These are phyloP conservation scores for Tenebrio molitor DNA, from an alignment of 1,140 invertebrate species.

Conservation along the genomic window DNA sequence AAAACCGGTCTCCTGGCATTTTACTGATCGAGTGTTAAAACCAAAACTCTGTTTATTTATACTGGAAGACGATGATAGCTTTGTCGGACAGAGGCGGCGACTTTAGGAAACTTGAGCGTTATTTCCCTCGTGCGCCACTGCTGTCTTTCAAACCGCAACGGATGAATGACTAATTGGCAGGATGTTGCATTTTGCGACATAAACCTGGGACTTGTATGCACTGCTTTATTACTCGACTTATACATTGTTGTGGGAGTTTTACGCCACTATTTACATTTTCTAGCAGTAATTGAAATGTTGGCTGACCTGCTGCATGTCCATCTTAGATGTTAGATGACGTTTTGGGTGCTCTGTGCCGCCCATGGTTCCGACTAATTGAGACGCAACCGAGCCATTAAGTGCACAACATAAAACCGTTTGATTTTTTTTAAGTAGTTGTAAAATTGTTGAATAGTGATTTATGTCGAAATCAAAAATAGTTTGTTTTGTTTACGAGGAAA, in stretches of 20 bases:
- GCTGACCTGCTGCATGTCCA: no score
- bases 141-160: no score
- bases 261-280: not conserved
- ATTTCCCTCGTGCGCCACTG: no score
- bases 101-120: not conserved
- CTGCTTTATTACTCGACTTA: no score
- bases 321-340: no score
- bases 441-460: constrained; percentile 31
- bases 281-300: not conserved
- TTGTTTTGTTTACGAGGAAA: constrained; percentile 1
- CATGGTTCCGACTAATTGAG: constrained; percentile 9
- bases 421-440: constrained; percentile 25
- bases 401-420: not conserved
- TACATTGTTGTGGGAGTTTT: not conserved
- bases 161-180: not conserved
- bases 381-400: not conserved
- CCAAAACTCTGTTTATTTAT: constrained; percentile 15
- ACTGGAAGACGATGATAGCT: constrained; percentile 10
- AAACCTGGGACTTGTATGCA: no score
- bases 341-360: no score
- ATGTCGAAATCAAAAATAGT: constrained; percentile 30
- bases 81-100: constrained; percentile 4
- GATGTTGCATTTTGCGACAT: no score
- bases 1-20: constrained; percentile 14
- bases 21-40: constrained; percentile 15